Evolutionary conservation across 2,888 invertebrate species (phyloP).

Genomic region (Rapana venosa): DNA sequence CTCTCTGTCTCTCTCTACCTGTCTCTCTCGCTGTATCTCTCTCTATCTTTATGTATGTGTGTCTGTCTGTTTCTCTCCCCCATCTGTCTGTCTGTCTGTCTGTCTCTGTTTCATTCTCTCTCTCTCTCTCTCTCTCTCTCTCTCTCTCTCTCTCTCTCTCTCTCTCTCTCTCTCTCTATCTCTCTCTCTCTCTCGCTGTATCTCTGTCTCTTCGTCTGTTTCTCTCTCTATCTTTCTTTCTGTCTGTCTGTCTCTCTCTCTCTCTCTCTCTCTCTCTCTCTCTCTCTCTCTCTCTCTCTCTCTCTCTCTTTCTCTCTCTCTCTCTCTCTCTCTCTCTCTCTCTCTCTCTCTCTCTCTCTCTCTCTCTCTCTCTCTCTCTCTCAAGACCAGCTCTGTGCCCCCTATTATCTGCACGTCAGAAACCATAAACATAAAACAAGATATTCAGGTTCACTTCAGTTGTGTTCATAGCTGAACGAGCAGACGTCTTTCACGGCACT

Average conservation of each 20-base stretch:
- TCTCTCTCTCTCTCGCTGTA: background rate
- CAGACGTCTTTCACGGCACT: too few species aligned
- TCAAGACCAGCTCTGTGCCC: background rate
- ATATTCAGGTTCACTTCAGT: too few species aligned
- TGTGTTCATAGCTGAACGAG: too few species aligned
- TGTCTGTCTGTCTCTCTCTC: constrained; percentile 37
- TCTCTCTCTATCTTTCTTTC: background rate
- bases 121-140: constrained; percentile 24
- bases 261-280: constrained; percentile 44
- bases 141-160: constrained; percentile 23
- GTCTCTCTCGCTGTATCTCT: constrained; percentile 45
- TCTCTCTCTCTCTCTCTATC: too few species aligned
- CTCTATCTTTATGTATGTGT: constrained; percentile 42
- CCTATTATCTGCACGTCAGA: background rate
- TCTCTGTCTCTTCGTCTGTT: background rate
- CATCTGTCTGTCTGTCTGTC: background rate
- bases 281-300: constrained; percentile 40
- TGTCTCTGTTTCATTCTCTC: constrained; percentile 14
- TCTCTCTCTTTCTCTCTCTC: background rate
- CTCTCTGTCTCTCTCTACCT: constrained; percentile 40
- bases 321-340: constrained; percentile 23
- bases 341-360: constrained; percentile 15
- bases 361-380: constrained; percentile 26
- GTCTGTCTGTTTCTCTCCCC: constrained; percentile 36
- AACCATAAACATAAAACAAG: too few species aligned